A percentile compares a stretch with the other conserved stretches of the same genome.
Evolutionary conservation across 2,888 invertebrate genomes (phyloP).

Genomic region (Tuta absoluta): DNA sequence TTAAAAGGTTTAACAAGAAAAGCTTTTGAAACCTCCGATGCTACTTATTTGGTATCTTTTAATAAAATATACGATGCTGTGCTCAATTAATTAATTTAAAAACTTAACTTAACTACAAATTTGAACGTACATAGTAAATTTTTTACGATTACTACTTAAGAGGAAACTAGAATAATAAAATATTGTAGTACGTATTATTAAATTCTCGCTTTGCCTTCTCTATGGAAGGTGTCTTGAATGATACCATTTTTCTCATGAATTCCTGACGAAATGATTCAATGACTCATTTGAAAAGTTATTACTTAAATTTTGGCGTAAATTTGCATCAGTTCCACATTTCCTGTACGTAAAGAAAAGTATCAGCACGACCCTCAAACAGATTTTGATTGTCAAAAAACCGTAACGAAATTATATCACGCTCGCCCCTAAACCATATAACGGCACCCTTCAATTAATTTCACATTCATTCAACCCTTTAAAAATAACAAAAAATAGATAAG

Average conservation of each 20-base stretch:
- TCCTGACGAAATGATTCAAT: conserved; percentile 13
- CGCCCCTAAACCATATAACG: conserved; percentile 59
- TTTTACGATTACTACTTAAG: background rate
- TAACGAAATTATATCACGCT: conserved; percentile 56
- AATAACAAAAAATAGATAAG: conserved; percentile 56
- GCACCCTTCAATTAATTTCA: conserved; percentile 74
- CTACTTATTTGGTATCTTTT: background rate
- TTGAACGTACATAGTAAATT: background rate
- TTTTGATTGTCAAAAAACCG: conserved; percentile 42
- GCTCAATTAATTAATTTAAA: background rate
- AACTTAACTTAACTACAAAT: background rate
- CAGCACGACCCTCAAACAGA: conserved; percentile 30
- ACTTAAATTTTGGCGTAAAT: conserved; percentile 19
- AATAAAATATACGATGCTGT: too few species aligned
- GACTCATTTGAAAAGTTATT: conserved; percentile 1
- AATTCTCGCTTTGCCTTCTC: background rate
- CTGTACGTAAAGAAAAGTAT: conserved; percentile 28
- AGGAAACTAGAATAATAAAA: conserved; percentile 6
- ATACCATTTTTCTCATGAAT: conserved; percentile 18
- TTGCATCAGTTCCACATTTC: conserved; percentile 28
- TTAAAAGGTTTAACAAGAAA: conserved; percentile 1
- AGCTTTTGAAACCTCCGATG: background rate
- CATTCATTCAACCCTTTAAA: conserved; percentile 65
- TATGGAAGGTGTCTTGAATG: background rate
- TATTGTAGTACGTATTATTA: background rate